Base-by-base conservation (phyloP, 2,888 invertebrate genomes). In the Leptinotarsa haldemani region DNA sequence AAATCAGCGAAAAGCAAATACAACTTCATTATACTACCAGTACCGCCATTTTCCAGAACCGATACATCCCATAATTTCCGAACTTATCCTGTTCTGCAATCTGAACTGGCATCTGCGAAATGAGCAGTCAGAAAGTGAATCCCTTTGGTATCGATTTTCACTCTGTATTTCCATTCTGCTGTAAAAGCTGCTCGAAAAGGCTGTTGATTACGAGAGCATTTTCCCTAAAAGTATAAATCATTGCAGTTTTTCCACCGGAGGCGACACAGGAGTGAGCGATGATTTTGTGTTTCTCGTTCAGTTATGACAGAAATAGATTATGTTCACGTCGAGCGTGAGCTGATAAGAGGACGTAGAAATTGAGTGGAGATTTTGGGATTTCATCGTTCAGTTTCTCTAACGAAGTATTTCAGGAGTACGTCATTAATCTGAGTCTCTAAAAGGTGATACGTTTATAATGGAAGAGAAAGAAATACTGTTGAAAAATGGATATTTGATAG, bases 341-440 rank as follows among this genome's bases (percentile, higher is more conserved):
- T 20, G 68, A 68, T 30, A 53, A 67, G 53, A 67, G 67, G 15
- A 56, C 68, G 53, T 20, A 58, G 56, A 68, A 68, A 68, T 68
- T 68, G 56, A 16, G 46, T 68, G 68, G 68, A 68, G 68, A 68
- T 56, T 67, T 68, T 47, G 56, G 68, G 56, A 68, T 56, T 68
- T 56, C 56, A 56, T 46, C 61, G 30, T 61, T 61, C 30, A 61
- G 61, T 61, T 61, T 61, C 61, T 30, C 30, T 40, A 61, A 61
- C 61, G 58, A 58, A 58, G 58, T 58, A 25, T 58, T 58, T 25
- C 25, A 22, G 58, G 13, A 58, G 22, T 13, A 20, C 5, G 58
- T 58, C 58, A 25, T 58, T 15, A 25, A 20, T 58, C 58, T 22
- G 40, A 40, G 9, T 7, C 30, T 40, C 0, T 40, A 9, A 40